Conservation (phyloP, 2,797 vertebrate genomes). For the Lithobates sylvaticus region DNA sequence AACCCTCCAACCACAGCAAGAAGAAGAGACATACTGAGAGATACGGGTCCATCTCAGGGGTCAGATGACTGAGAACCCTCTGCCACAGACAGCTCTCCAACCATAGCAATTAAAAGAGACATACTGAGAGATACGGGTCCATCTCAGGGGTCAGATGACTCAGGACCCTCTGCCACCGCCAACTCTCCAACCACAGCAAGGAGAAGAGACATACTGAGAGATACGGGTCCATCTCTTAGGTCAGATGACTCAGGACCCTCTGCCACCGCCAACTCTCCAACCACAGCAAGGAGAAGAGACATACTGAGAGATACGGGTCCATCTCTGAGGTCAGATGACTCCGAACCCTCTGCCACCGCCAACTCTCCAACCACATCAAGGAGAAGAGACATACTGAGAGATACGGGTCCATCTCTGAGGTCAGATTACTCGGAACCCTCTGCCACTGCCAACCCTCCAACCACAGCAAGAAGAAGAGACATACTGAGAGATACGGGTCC, state of each 20-base stretch:
- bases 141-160: background rate
- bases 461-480: too few relatives aligned
- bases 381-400: background rate
- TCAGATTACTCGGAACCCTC: too few relatives aligned
- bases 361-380: conserved; percentile 32
- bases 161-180: background rate
- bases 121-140: background rate
- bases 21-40: background rate
- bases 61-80: background rate
- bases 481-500: too few relatives aligned
- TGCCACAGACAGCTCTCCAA: conserved; percentile 7
- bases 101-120: background rate
- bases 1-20: conserved; percentile 36
- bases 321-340: background rate
- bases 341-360: background rate
- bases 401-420: background rate
- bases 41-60: background rate
- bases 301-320: background rate
- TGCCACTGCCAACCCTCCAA: too few relatives aligned
- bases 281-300: conserved; percentile 10
- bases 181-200: conserved; percentile 30
- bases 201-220: background rate
- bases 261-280: conserved; percentile 3
- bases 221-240: background rate
- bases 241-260: too few relatives aligned